These are phyloP conservation scores for Agapornis canus DNA, from an alignment of 2,797 vertebrate genomes.

Conservation along the genomic window DNA sequence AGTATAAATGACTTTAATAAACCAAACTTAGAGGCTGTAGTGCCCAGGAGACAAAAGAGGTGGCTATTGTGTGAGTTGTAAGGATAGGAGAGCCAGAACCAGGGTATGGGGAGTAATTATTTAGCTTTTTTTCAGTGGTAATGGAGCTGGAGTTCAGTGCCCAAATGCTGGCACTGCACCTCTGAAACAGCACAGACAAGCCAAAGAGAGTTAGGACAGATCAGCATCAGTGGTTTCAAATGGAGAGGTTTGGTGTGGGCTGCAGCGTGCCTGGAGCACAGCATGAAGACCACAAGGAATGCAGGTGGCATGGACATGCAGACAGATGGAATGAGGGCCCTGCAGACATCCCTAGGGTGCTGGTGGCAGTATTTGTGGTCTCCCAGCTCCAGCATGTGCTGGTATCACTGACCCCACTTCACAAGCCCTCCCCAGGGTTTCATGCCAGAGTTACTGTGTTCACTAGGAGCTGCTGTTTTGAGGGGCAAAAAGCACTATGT, in stretches of 20 bases:
- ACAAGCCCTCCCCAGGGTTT: background rate
- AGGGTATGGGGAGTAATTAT: background rate
- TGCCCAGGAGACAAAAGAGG: background rate
- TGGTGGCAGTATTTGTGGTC: background rate
- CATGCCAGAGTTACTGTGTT: background rate
- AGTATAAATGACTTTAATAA: background rate
- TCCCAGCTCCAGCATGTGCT: background rate
- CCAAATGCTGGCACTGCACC: background rate
- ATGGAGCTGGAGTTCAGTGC: background rate
- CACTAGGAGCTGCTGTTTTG: rapidly evolving
- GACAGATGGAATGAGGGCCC: background rate
- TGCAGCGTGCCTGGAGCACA: background rate
- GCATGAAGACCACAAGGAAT: background rate
- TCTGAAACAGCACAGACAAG: background rate
- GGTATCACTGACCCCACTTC: background rate
- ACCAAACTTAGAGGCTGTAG: background rate
- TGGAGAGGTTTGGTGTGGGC: background rate
- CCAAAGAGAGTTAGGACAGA: background rate
- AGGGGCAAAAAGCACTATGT: background rate
- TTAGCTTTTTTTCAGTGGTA: background rate
- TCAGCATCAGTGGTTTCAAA: background rate
- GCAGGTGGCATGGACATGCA: background rate
- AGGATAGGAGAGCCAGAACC: background rate
- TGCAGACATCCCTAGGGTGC: background rate
- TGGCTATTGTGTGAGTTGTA: background rate